Conservation (phyloP, 2,797 vertebrate species). For the Parotocinclus haroldoi region DNA sequence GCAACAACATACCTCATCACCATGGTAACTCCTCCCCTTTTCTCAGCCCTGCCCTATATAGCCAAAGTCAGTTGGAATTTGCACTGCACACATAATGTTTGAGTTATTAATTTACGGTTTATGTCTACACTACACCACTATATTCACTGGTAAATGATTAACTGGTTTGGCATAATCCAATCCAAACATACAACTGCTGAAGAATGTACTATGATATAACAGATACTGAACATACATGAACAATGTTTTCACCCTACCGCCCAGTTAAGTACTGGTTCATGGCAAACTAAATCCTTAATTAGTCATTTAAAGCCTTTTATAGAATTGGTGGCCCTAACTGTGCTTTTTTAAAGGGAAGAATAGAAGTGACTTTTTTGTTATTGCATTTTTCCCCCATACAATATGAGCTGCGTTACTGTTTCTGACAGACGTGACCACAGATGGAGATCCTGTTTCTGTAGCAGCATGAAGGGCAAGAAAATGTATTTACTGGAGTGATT, state of each 20-base stretch:
- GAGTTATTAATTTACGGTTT: neutral
- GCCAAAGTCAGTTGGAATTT: slow-evolving; percentile 2
- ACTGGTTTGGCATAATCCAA: no score
- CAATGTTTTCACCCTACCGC: no score
- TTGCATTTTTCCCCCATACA: neutral
- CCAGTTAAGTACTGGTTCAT: no score
- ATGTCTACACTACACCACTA: no score
- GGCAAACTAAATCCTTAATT: no score
- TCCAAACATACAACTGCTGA: no score
- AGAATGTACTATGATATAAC: no score
- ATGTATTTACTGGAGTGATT: slow-evolving; percentile 17
- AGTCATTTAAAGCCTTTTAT: no score
- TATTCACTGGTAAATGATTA: no score
- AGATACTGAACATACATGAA: no score
- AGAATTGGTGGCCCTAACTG: no score
- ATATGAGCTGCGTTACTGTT: neutral
- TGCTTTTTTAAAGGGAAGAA: neutral
- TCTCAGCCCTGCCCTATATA: slow-evolving; percentile 30
- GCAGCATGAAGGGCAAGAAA: slow-evolving; percentile 9
- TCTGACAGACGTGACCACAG: neutral
- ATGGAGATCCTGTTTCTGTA: slow-evolving; percentile 3
- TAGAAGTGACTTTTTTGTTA: neutral
- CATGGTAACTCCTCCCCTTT: slow-evolving; percentile 72
- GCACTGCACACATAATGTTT: no score
- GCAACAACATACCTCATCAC: slow-evolving; percentile 80